Percentiles rank a stretch among this genome's conserved stretches.
Conservation (phyloP, 1,140 invertebrate species). For the Camponotus vicinus region DNA sequence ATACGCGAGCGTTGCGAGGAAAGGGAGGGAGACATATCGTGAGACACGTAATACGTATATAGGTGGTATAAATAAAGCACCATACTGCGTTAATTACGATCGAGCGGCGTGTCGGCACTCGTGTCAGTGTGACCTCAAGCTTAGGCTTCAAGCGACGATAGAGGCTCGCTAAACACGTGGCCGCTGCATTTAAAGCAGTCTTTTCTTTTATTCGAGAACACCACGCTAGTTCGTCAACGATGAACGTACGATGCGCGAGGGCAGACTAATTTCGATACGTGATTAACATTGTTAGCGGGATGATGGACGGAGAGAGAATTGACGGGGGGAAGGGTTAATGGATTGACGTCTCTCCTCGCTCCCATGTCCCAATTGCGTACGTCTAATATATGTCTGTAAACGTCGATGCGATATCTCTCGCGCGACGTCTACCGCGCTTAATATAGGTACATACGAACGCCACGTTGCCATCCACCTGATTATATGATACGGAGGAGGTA, state of each 20-base stretch:
- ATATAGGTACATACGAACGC: not conserved
- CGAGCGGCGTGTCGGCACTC: conserved; percentile 49
- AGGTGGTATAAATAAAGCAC: conserved; percentile 71
- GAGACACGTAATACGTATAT: conserved; percentile 62
- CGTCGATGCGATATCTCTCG: conserved; percentile 60
- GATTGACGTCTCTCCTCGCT: conserved; percentile 66
- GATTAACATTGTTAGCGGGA: conserved; percentile 54
- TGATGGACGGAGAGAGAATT: conserved; percentile 42
- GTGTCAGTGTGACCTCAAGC: conserved; percentile 17
- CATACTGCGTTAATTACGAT: conserved; percentile 74
- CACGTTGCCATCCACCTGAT: conserved; percentile 48
- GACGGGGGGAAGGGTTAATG: conserved; percentile 66
- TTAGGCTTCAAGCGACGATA: conserved; percentile 8
- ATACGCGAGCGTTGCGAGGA: conserved; percentile 19
- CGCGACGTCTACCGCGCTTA: conserved; percentile 19
- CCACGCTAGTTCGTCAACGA: not conserved
- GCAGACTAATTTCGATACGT: conserved; percentile 44
- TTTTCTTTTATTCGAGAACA: not conserved
- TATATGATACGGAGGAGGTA: conserved; percentile 55
- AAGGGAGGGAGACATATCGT: conserved; percentile 33
- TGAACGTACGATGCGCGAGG: not conserved
- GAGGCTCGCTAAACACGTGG: conserved; percentile 20
- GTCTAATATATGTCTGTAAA: conserved; percentile 73
- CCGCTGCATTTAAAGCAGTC: not conserved
- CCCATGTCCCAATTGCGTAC: conserved; percentile 54